Evolutionary conservation across 1,140 invertebrate genomes (phyloP), one percentile per base, ranked within the genome.

Genomic region (Diachasma alloeum): DNA sequence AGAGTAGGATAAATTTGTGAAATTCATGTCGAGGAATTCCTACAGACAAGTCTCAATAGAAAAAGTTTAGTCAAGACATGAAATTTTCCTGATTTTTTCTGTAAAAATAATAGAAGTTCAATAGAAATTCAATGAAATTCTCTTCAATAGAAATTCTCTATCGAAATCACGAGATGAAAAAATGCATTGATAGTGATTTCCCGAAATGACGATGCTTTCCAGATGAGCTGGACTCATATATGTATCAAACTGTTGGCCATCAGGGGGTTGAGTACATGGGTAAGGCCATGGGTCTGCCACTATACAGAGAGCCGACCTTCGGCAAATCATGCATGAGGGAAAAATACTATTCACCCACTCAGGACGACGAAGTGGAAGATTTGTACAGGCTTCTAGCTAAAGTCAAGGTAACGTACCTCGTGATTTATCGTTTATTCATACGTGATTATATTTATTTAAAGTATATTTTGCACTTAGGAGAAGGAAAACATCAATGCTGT

Each of bases 191-290:
- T 31, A 31, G 31, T 31, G 6, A 31, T 3, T 31, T 31, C 6
- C 6, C 31, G 31, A 31, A 31, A 4, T 42, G 39, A 42, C 10
- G 39, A 42, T 75, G 79, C 4, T 76, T 87, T 90, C 17, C 83
- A 96, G 96, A 97, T 92, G 98, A 99, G 88, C 87, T 99, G 79
- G 98, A 99, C 89, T 99, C 98, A 85, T 99, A 97, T 85, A 99
- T 99, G 98, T 99, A 99, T 87, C 98, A 99, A 91, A 98, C 97
- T 70, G 98, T 99, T 71, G 99, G 98, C 10, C 96, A 98, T 90
- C 95, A 98, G 91, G 97, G 95, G 37, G 94, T 99, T 79, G 93
- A 95, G 72, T 91, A 96, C 76, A 97, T 98, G 88, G 96, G 97
- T 46, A 94, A 98, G 88, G 98, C 98, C 1, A 96, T 99, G 93